A percentile compares a stretch with the other conserved stretches of the same genome.
Conservation (phyloP, 2,113 vertebrate genomes). For the Rhinopithecus roxellana region DNA sequence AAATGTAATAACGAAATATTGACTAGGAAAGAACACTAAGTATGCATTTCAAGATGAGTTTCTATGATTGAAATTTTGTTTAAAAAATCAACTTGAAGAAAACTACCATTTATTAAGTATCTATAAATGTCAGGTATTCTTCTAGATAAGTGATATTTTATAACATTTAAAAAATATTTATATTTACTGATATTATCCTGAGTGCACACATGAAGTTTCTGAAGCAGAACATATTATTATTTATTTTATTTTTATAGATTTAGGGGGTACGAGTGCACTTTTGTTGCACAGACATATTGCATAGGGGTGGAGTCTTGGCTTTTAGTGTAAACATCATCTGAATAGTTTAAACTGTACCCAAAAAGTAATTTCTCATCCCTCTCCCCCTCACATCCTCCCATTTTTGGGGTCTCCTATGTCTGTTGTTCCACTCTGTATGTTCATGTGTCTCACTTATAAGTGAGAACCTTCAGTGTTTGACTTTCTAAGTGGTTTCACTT, state of each 20-base stretch:
- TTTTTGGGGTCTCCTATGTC: neutral
- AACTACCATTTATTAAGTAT: neutral
- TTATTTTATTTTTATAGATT: neutral
- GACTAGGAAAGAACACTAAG: neutral
- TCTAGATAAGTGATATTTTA: neutral
- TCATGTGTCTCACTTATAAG: neutral
- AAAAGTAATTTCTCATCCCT: neutral
- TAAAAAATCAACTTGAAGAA: neutral
- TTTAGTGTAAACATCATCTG: neutral
- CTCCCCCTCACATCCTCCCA: neutral
- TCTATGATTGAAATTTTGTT: neutral
- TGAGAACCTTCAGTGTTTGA: neutral
- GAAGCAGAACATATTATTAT: neutral
- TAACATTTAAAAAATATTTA: neutral
- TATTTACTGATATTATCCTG: neutral
- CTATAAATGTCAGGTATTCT: neutral
- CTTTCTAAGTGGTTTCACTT: neutral
- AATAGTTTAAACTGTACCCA: neutral
- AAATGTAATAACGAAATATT: constrained; percentile 9
- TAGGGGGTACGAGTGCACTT: too few species aligned
- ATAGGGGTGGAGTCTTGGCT: neutral
- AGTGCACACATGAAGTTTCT: neutral
- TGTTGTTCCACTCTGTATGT: neutral
- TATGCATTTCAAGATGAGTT: neutral
- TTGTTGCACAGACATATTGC: too few species aligned